phyloP scores from a whole-genome alignment of 2,113 vertebrate species.

The Menura novaehollandiae region DNA sequence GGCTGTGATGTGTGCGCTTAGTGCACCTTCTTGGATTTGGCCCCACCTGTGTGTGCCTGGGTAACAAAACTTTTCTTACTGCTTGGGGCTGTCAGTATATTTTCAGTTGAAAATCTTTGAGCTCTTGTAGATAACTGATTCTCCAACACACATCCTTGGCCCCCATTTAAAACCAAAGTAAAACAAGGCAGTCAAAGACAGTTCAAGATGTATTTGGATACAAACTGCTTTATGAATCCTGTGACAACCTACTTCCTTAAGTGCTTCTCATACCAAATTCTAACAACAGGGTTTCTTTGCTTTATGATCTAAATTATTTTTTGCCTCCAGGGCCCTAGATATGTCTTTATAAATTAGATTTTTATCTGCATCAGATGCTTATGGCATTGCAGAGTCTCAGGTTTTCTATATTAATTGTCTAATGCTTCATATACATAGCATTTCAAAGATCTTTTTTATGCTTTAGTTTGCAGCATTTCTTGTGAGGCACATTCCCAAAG shows the following conservation, averaged over 20 bases:
- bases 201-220: neutral
- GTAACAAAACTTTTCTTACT: neutral
- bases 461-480: slow-evolving; percentile 27
- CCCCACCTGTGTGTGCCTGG: neutral
- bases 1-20: neutral
- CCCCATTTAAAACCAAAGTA: neutral
- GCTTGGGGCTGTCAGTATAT: neutral
- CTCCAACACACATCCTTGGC: neutral
- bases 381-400: neutral
- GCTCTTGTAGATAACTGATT: neutral
- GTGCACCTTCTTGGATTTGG: neutral
- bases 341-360: neutral
- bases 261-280: neutral
- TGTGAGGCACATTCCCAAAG: neutral
- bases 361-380: neutral
- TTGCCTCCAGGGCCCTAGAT: neutral
- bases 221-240: neutral
- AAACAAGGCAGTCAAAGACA: neutral
- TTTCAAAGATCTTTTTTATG: slow-evolving; percentile 1
- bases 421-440: neutral
- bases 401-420: slow-evolving; percentile 17
- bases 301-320: neutral
- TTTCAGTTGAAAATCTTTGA: neutral
- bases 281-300: neutral
- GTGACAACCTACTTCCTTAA: neutral